Evolutionary conservation across 2,797 vertebrate genomes (phyloP), one percentile per base, ranked within the genome.

Genomic region (Helarctos malayanus): DNA sequence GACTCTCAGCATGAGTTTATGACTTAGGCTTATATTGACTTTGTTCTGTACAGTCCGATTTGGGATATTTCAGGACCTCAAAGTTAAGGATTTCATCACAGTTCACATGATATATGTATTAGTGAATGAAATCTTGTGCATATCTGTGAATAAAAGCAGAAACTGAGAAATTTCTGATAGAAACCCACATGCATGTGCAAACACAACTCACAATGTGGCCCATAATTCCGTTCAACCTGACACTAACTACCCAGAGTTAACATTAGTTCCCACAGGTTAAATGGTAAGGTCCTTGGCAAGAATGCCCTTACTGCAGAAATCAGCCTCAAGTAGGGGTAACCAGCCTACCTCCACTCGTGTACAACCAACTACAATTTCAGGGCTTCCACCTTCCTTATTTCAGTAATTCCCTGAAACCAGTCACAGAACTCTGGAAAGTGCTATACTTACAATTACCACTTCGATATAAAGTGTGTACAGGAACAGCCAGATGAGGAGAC

Each of bases 61-160:
- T 94, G 78, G 49, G 75, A 68, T 97, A 95, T 71, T 98, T 98
- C 90, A 71, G 89, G 96, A 96, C 23, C 84, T 14, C 79, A 93
- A 57, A 29, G 2, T 5, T 49, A 85, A 96, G 47, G 23, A 68
- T 27, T 21, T 56, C 54, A 32, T 96, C 25, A 65, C 56, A 88
- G 49, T 97, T 80, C 75, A 94, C 35, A 38, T 52, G 81, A 95
- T 41, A 41, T 41, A 41, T 6, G 41, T 7, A 41, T 41, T 91
- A 80, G 56, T 71, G 52, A 91, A 83, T 82, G 76, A 96, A 98
- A 95, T 9, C 0, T 18, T 38, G 63, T 63, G 0, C 21, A 21
- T 29, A 14, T 41, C 25, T 76, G 19, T 94, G 89, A 71, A 47
- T 94, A 79, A n/a, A 41, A 84, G 8, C 11, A 84, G 45, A 19